Evolutionary conservation across 2,113 vertebrate species (phyloP).

Genomic region (Aptenodytes forsteri): DNA sequence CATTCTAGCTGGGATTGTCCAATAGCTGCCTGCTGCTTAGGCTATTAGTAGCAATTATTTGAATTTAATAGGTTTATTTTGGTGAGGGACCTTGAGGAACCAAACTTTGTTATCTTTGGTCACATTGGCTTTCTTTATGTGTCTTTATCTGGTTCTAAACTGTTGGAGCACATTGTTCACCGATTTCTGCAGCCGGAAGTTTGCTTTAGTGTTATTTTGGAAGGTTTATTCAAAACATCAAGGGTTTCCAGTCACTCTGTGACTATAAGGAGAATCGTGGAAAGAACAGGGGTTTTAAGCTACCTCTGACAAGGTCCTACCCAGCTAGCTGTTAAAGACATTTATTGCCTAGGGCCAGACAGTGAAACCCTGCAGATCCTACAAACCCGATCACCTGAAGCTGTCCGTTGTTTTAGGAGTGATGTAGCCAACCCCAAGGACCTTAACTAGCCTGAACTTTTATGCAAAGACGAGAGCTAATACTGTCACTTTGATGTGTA

Average conservation of each 20-base stretch:
- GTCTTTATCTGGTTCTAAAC: neutral
- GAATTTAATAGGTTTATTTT: neutral
- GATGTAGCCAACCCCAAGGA: neutral
- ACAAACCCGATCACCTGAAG: accelerated
- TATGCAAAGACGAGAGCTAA: neutral
- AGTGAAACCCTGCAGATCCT: neutral
- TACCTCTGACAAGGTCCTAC: neutral
- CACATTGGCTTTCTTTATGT: accelerated
- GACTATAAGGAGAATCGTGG: neutral
- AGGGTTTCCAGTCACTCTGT: neutral
- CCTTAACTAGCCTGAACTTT: neutral
- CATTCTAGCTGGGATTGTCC: neutral
- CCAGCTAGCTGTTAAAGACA: neutral
- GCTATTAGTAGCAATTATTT: neutral
- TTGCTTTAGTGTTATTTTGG: neutral
- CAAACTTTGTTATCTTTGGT: neutral
- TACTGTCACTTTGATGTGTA: accelerated
- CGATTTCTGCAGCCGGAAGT: neutral
- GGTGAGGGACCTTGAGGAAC: neutral
- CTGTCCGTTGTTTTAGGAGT: accelerated
- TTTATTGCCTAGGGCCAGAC: neutral
- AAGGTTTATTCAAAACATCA: neutral
- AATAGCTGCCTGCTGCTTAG: neutral
- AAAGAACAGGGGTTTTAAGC: accelerated
- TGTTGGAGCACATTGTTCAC: accelerated